Evolutionary conservation across 2,113 vertebrate genomes (phyloP), one percentile per base, ranked within the genome.

Genomic region (Aspiorhynchus laticeps): DNA sequence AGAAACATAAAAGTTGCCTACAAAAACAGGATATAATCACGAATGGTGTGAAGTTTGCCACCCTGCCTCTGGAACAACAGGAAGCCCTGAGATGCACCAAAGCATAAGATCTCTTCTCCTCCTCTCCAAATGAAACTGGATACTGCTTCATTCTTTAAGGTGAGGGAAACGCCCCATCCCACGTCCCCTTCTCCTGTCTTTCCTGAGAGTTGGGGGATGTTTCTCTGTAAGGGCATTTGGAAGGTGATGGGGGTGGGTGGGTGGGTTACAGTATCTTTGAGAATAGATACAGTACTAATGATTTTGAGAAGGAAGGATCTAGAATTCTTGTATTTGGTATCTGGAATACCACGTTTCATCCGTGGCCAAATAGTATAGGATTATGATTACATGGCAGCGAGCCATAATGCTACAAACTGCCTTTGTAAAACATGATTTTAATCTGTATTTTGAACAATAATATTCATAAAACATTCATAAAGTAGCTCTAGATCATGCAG

Each of bases 1-100:
- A 69, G 56, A 17, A 41, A 31, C 61, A 38, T 86, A 48, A 80
- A 76, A 56, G 74, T 71, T 74, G 24, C 61, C 5, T 28, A 87
- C 59, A 87, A 87, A 84, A 85, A 88, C 80, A 80, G 83, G 74
- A 83, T 77, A 86, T 87, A 86, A 87, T 88, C 53, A 56, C 26
- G 4, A 59, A 33, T 76, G 88, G 83, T 33, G 86, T 89, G 86
- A 89, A 51, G 71, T 90, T 82, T 75, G 84, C 33, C 79, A 63
- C 85, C 71, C 76, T 80, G 87, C 61, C 65, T 87, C 38, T 74
- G 79, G 81, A 56, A 85, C 74, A 61, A 78, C 86, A 85, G 87
- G 87, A 87, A 87, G 83, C 59, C 31, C 63, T 6, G 43, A 80
- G 81, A 84, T 83, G 28, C 46, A 61, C 33, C 11, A 56, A 85